Base-by-base conservation (phyloP, 2,888 invertebrate species). In the Philonicus albiceps region DNA sequence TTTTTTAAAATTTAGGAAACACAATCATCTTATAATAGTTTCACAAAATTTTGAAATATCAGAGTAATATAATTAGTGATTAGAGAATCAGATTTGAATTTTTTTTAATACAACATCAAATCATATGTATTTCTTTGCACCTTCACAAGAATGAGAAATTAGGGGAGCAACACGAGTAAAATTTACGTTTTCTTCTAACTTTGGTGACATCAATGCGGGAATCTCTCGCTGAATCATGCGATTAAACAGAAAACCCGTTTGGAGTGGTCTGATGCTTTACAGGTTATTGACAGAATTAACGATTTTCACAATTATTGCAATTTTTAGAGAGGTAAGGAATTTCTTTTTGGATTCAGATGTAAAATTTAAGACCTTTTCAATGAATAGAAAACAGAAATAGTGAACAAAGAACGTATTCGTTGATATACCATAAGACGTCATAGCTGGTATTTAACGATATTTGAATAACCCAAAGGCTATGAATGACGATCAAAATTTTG, bases 201-300 rank as follows among this genome's bases (percentile, higher is more conserved):
- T 76, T 13, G 34, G 22, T 76, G 22, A 37, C 34, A 76, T 40
- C 37, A 76, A 37, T 22, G 16, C 16, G 76, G 76, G 76, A 76
- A 76, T 76, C 76, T 76, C 76, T 37, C 34, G 19, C 37, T 76
- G 76, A 76, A 34, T 76, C 76, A 76, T 19, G n/a, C 40, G 11
- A n/a, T 22, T 34, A 34, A 76, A 74, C 16, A 40, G 37, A 11
- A 76, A 76, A 76, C 76, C 76, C 37, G 76, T 76, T 76, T 40
- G 22, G 40, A 22, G 40, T 40, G 76, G 74, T n/a, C 40, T 76
- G 34, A 40, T 11, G 16, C 37, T n/a, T 74, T 19, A 40, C 76
- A 37, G 76, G 76, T 76, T 76, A 76, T 76, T 76, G 37, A 76
- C 76, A 76, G 19, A 76, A 40, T 19, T 34, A 13, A 11, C 40